Evolutionary conservation across 2,888 invertebrate species (phyloP), one percentile per base, ranked within the genome.

Genomic region (Alentia gelatinosa): DNA sequence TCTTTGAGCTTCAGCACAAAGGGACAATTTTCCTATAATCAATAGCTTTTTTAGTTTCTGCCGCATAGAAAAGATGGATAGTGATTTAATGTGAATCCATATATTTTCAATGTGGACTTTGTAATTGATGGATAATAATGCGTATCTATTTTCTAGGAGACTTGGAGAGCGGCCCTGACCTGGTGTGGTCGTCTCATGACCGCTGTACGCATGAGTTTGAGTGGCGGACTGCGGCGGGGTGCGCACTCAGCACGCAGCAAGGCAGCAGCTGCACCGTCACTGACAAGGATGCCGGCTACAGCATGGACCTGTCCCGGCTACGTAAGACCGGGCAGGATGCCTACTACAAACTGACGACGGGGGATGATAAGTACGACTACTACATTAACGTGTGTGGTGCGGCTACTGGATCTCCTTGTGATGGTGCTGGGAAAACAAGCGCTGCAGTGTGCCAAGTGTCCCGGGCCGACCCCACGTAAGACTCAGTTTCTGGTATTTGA

Each of bases 201-300:
- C 90, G 93, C 5, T 95, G 96, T 92, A 88, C 91, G 15, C 95
- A 95, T 91, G 93, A 94, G 86, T 94, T 96, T 94, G 95, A 95
- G 91, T 96, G 95, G 95, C 93, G 94, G 50, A 95, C 96, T 26
- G 94, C 95, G 15, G 95, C 94, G 15, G 96, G 95, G 5, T 96
- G 96, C 93, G 94, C 94, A 1, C 91, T 94, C 74, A 92, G 90
- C 47, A 42, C 33, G 15, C 75, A 93, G 40, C 26, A 23, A 7
- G 90, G 90, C n/a, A 91, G 92, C 30, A 86, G 94, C 91, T 95
- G 95, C 91, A 92, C 92, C 88, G 94, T 95, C 0, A 91, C 91
- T 56, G 94, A 94, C 89, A 90, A 93, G 40, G 93, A 93, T 91
- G 92, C 94, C 91, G 95, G 94, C 94, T 90, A 56, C 91, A 30